Conservation (phyloP, 2,888 invertebrate genomes). For the Fabriciana adippe region DNA sequence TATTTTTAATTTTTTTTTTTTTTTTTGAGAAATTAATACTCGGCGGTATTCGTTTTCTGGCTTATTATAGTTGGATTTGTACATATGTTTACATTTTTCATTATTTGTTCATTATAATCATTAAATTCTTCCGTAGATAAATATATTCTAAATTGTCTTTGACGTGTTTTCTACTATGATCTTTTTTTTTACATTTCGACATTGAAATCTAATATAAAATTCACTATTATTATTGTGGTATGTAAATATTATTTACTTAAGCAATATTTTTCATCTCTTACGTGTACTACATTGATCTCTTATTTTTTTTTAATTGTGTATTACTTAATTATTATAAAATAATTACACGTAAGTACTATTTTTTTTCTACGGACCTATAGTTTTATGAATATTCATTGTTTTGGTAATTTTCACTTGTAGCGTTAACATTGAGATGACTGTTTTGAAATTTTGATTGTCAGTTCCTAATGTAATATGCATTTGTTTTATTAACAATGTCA, state of each 20-base stretch:
- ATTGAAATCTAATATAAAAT: background rate
- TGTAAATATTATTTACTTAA: slow-evolving; percentile 8
- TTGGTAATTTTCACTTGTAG: slow-evolving; percentile 3
- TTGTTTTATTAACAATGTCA: background rate
- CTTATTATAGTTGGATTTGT: too few relatives aligned
- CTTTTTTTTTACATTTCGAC: background rate
- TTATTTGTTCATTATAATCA: too few relatives aligned
- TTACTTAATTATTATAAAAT: slow-evolving; percentile 32
- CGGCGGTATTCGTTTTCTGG: slow-evolving; percentile 6
- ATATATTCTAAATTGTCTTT: background rate
- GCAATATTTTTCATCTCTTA: slow-evolving; percentile 22
- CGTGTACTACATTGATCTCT: slow-evolving; percentile 33
- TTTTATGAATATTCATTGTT: background rate
- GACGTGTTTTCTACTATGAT: background rate
- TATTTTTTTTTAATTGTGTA: slow-evolving; percentile 32
- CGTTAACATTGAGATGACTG: slow-evolving; percentile 10
- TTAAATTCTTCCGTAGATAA: too few relatives aligned
- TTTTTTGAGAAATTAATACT: slow-evolving; percentile 8
- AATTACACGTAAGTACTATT: slow-evolving; percentile 17
- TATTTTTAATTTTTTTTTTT: too few relatives aligned
- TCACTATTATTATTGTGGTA: slow-evolving; percentile 9
- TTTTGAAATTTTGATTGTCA: slow-evolving; percentile 17
- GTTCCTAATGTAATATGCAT: slow-evolving; percentile 5
- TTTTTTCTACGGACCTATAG: background rate
- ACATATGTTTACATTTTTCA: too few relatives aligned